Percentiles rank a stretch among this genome's conserved stretches.
Conservation (phyloP, 1,140 invertebrate genomes). For the Ridgeia piscesae region DNA sequence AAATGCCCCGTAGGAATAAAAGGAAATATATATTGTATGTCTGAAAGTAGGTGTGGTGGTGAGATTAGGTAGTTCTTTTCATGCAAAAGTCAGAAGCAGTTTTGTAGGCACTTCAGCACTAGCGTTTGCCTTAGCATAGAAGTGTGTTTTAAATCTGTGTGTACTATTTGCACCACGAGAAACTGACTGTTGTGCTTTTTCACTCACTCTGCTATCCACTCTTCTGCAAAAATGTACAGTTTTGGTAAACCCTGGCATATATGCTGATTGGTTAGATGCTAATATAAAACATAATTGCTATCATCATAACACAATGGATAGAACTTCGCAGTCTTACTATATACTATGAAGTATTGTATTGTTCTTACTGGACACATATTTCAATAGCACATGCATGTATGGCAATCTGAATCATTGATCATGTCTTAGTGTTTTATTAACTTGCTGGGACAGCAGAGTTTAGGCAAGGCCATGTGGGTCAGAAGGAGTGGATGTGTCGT, state of each 20-base stretch:
- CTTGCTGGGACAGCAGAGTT: not conserved
- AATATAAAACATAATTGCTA: too few species aligned
- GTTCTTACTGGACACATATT: not conserved
- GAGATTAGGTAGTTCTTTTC: not conserved
- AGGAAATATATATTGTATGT: not conserved
- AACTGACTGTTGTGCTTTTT: too few species aligned
- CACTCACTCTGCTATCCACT: too few species aligned
- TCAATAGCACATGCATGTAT: not conserved
- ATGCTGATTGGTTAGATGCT: too few species aligned
- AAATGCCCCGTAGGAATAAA: not conserved
- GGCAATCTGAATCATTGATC: not conserved
- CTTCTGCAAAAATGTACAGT: too few species aligned
- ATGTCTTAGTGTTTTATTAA: not conserved
- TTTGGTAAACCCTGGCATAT: too few species aligned
- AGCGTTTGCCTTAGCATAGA: not conserved
- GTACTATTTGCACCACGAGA: too few species aligned
- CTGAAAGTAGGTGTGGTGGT: not conserved
- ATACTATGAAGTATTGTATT: too few species aligned
- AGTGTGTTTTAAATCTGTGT: not conserved
- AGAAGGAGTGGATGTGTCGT: not conserved
- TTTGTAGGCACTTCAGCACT: not conserved
- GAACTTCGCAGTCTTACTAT: too few species aligned
- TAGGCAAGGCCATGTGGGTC: not conserved
- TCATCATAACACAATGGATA: too few species aligned
- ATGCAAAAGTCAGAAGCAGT: not conserved